phyloP scores from a whole-genome alignment of 2,888 invertebrate genomes.

The Congeria kusceri region DNA sequence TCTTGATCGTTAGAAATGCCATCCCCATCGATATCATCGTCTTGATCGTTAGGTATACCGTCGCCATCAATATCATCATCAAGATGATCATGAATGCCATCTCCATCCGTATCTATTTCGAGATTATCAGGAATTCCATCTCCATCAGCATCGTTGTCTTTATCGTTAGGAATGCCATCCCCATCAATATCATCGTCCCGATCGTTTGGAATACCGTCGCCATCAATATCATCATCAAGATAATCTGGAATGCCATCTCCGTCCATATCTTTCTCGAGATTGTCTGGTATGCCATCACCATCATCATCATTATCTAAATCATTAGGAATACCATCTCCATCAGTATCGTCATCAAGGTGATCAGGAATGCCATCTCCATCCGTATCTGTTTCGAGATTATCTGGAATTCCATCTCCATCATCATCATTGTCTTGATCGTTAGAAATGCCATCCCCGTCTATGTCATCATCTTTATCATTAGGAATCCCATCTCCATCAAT shows the following conservation, averaged over 20 bases:
- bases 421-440: conserved; percentile 76
- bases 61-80: conserved; percentile 75
- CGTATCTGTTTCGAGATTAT: conserved; percentile 73
- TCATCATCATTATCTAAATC: conserved; percentile 77
- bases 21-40: conserved; percentile 75
- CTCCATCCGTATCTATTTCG: conserved; percentile 78
- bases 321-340: conserved; percentile 77
- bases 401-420: conserved; percentile 81
- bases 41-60: conserved; percentile 79
- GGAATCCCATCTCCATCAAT: conserved; percentile 77
- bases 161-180: conserved; percentile 77
- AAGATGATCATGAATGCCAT: conserved; percentile 79
- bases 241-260: conserved; percentile 79
- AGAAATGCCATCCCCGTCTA: conserved; percentile 79
- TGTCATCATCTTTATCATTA: conserved; percentile 77
- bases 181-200: conserved; percentile 74
- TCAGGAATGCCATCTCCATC: conserved; percentile 80
- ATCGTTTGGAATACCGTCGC: conserved; percentile 77
- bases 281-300: conserved; percentile 79
- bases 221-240: conserved; percentile 75
- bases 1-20: conserved; percentile 77
- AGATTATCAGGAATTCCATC: conserved; percentile 75
- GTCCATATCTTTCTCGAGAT: conserved; percentile 72
- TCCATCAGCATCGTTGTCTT: conserved; percentile 72
- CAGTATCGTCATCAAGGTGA: conserved; percentile 72